Conservation (phyloP, 2,113 vertebrate genomes). For the Rhabdornis inornatus region DNA sequence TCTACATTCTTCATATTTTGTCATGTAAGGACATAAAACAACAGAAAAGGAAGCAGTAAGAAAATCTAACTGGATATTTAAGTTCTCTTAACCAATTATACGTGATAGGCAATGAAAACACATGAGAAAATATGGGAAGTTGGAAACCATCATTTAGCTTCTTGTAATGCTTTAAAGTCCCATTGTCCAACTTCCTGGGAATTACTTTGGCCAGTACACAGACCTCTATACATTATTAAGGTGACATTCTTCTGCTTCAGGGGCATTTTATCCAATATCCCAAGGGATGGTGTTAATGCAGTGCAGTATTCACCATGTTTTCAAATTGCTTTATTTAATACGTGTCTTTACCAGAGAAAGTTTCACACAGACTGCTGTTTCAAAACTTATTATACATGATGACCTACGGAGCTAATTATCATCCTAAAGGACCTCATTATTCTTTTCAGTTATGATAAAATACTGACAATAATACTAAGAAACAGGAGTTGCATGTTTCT, state of each 20-base stretch:
- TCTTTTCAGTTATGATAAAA: background rate
- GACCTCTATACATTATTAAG: background rate
- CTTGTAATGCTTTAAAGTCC: background rate
- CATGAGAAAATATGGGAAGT: background rate
- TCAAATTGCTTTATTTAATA: background rate
- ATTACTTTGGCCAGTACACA: background rate
- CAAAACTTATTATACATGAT: background rate
- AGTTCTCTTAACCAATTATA: background rate
- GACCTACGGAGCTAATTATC: slow-evolving; percentile 24
- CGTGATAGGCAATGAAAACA: background rate
- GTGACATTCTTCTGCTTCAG: background rate
- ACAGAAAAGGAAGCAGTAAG: background rate
- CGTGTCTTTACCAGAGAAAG: background rate
- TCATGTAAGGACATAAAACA: background rate
- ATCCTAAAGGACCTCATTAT: slow-evolving; percentile 35
- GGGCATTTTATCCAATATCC: background rate
- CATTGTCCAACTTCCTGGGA: background rate
- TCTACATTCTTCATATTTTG: background rate
- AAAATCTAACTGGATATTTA: background rate
- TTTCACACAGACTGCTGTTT: background rate
- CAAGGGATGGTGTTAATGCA: background rate
- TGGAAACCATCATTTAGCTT: background rate
- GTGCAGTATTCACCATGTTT: background rate
- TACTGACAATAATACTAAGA: background rate
- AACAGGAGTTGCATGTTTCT: background rate